Base-by-base conservation (phyloP, 2,113 vertebrate species). In the Australoheros scitulus region DNA sequence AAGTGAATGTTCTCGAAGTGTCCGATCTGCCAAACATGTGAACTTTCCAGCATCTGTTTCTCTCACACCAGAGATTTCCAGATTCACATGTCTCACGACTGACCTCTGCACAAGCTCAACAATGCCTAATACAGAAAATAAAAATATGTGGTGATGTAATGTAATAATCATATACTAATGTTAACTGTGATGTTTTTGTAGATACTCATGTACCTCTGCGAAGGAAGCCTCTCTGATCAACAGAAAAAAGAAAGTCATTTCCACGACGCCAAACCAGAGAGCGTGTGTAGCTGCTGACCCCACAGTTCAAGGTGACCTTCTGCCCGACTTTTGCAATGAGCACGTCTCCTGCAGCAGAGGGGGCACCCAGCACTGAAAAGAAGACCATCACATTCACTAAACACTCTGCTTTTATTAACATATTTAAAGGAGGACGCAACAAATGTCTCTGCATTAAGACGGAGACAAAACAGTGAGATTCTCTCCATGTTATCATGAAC, bases 221-320 rank as follows among this genome's bases (percentile, higher is more conserved):
- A 15, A 0, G 0, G 0, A 2, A 0, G 14, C 76, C 56, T 2
- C 0, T 2, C 0, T 0, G 59, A 0, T 0, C 0, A 0, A 1
- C 0, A 5, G 0, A 20, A 17, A 0, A 0, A 6, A 8, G 22
- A 0, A 0, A 0, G 8, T 0, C 0, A 1, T 0, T 0, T 0
- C 9, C 10, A 5, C 2, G 8, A 38, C 0, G 0, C 94, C 95
- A 95, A 1, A 0, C 1, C 20, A 94, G 4, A 0, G 0, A 11
- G 0, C 0, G 0, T 1, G 0, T 0, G 8, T 0, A 0, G 3
- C 0, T 0, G 0, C 0, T 0, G 10, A 1, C 2, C 1, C 13
- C 61, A 85, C 94, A 96, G 0, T 38, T 0, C 8, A 96, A 11
- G 1, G 0, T 20, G 63, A 1, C 6, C 0, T 0, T 38, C 1